Percentiles rank a stretch among this genome's conserved stretches.
Conservation (phyloP, 2,888 invertebrate species). For the Epicampocera succincta region DNA sequence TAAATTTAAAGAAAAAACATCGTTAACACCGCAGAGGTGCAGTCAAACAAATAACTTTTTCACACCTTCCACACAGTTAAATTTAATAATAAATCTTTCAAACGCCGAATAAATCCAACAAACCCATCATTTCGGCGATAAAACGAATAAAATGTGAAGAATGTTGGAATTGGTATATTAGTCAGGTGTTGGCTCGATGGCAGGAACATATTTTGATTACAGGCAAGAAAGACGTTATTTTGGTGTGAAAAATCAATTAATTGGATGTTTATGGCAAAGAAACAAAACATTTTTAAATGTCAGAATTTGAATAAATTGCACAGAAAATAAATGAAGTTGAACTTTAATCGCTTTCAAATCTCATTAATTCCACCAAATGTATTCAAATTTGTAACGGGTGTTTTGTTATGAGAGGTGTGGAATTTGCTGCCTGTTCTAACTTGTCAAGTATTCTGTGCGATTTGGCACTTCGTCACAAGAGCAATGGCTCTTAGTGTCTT, state of each 20-base stretch:
- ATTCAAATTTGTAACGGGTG: too few relatives aligned
- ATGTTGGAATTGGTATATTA: constrained; percentile 42
- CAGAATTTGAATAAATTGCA: constrained; percentile 40
- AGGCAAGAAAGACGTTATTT: not conserved
- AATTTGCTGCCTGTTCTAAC: too few relatives aligned
- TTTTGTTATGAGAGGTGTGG: too few relatives aligned
- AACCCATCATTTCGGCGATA: constrained; percentile 16
- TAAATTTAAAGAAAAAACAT: not conserved
- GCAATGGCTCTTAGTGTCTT: too few relatives aligned
- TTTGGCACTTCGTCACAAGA: too few relatives aligned
- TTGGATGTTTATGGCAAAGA: not conserved
- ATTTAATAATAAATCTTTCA: constrained; percentile 32
- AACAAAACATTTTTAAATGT: constrained; percentile 46
- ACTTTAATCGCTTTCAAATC: too few relatives aligned
- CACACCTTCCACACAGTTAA: constrained; percentile 45
- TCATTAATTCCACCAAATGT: too few relatives aligned
- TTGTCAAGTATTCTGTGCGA: too few relatives aligned
- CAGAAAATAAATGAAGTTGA: not conserved
- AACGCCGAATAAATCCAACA: not conserved
- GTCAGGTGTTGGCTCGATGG: constrained; percentile 38
- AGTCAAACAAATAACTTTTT: constrained; percentile 54
- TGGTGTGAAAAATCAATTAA: constrained; percentile 10
- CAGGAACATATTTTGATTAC: constrained; percentile 30
- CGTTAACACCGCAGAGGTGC: constrained; percentile 47
- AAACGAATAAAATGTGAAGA: constrained; percentile 35